Evolutionary conservation across 1,140 invertebrate species (phyloP), one percentile per base, ranked within the genome.

Genomic region (Homalodisca vitripennis): DNA sequence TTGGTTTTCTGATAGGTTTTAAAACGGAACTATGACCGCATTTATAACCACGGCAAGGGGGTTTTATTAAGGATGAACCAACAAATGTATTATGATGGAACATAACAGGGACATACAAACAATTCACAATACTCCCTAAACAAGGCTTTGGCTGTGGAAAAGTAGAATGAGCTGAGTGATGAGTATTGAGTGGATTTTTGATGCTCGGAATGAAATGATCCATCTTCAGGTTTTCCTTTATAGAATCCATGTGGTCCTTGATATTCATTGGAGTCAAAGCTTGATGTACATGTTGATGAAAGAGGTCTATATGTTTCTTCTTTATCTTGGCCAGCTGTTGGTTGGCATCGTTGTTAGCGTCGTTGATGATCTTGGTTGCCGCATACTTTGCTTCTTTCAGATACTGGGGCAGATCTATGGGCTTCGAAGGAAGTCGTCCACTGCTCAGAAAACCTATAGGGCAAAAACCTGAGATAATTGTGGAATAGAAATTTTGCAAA

Each of bases 291-390:
- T 60, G 22, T 30, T 60, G 55, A 29, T 26, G 55, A 26, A 60
- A 22, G n/a, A 60, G 6, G 24, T 60, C 55, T 26, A 60, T 60
- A 26, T 60, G 24, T 26, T 29, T 60, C 26, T 60, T 60, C 55
- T 60, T 60, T 26, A 60, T 27, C 27, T 14, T 30, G 10, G 55
- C 55, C 22, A 60, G 22, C 1, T 60, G 55, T 22, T 22, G 55
- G 3, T 30, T 13, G 26, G 55, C 55, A 60, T 30, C 26, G 13
- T 60, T 26, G 12, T 26, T 24, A 3, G 55, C 55, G 10, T 60
- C 10, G 6, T 27, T 26, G 55, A 30, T 27, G 55, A 26, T 26
- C 24, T 60, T 13, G 55, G 55, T 13, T 12, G 27, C 22, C 2
- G 48, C 22, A 3, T 14, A 3, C 20, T 27, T 22, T 27, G 27